Evolutionary conservation across 2,113 vertebrate species (phyloP).

Genomic region (Hypanus sabinus): DNA sequence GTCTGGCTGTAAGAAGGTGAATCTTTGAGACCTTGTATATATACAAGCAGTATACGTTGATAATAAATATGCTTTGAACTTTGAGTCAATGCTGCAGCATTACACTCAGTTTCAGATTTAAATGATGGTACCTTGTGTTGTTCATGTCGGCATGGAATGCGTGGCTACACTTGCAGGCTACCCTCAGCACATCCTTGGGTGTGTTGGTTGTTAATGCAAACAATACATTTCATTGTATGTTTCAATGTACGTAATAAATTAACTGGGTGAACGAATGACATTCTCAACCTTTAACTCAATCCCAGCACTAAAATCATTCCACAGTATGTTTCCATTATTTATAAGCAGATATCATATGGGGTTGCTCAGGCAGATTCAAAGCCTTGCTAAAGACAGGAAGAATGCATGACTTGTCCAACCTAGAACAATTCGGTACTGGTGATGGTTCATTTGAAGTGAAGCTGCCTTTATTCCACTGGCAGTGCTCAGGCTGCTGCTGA

Average conservation of each 20-base stretch:
- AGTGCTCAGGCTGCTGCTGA: neutral
- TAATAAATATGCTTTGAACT: too few species aligned
- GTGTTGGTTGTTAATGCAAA: too few species aligned
- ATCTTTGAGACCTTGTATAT: too few species aligned
- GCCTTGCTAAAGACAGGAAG: neutral
- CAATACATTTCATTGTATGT: too few species aligned
- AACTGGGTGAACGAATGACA: too few species aligned
- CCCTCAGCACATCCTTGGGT: too few species aligned
- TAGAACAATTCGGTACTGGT: neutral
- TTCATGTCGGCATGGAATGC: too few species aligned
- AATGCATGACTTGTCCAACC: neutral
- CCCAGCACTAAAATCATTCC: neutral
- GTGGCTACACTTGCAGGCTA: too few species aligned
- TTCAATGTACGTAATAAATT: too few species aligned
- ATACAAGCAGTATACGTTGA: too few species aligned
- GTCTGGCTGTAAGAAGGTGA: too few species aligned
- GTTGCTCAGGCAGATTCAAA: neutral
- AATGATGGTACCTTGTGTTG: neutral
- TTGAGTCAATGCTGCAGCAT: neutral
- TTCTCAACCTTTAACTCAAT: neutral
- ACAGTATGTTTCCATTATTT: neutral
- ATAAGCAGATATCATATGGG: neutral
- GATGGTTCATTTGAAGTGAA: neutral
- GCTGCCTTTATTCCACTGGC: neutral
- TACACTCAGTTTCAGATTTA: neutral